These are phyloP conservation scores for Eurytoma adleriae DNA, from an alignment of 2,888 invertebrate genomes.

Conservation along the genomic window DNA sequence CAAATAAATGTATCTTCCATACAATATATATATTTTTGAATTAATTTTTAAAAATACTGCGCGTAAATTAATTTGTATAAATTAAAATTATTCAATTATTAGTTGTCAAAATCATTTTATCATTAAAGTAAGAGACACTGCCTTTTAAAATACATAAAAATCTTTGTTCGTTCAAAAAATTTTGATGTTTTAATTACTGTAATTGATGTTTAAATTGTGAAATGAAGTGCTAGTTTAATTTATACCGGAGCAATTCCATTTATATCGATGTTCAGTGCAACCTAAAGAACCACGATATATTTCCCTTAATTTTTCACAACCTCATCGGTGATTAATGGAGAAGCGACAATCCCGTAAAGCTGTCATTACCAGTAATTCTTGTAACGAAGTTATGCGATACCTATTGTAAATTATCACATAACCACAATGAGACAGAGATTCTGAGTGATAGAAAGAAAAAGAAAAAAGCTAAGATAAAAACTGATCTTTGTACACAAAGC, in stretches of 20 bases:
- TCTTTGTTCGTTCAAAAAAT: not conserved
- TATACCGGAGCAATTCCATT: no score
- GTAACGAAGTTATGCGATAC: slow-evolving; percentile 41
- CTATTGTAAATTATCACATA: slow-evolving; percentile 49
- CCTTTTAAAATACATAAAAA: slow-evolving; percentile 1
- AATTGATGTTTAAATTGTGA: no score
- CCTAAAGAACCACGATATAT: not conserved
- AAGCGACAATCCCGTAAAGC: slow-evolving; percentile 52
- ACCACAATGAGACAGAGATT: slow-evolving; percentile 14
- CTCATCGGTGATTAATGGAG: slow-evolving; percentile 44
- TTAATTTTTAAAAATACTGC: slow-evolving; percentile 27
- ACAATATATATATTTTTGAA: slow-evolving; percentile 40
- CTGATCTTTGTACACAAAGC: slow-evolving; percentile 54
- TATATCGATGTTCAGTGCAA: no score
- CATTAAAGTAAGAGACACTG: slow-evolving; percentile 1
- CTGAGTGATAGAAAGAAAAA: slow-evolving; percentile 23
- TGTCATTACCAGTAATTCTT: slow-evolving; percentile 49
- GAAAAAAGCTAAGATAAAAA: slow-evolving; percentile 28
- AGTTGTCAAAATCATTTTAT: slow-evolving; percentile 9
- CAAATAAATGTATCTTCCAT: slow-evolving; percentile 49
- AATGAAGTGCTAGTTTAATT: no score
- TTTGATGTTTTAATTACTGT: not conserved
- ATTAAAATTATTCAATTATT: slow-evolving; percentile 27
- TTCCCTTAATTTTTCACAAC: slow-evolving; percentile 19
- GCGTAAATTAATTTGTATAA: slow-evolving; percentile 24